A percentile compares a stretch with the other conserved stretches of the same genome.
Evolutionary conservation across 2,888 invertebrate genomes (phyloP).

Genomic region (Panzeria rudis): DNA sequence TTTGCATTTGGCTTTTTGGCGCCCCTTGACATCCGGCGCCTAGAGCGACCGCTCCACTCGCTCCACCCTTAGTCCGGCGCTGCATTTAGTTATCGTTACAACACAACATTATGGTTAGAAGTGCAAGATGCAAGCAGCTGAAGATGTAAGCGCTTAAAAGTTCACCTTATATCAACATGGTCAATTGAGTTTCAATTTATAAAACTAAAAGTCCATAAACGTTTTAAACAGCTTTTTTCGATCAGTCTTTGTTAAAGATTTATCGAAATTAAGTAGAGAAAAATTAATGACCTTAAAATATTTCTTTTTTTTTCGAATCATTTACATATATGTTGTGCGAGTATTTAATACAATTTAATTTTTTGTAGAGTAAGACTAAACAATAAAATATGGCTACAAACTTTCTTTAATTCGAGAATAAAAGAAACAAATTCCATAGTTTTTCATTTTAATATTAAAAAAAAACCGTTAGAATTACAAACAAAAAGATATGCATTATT

Average conservation of each 20-base stretch:
- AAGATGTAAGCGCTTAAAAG: neutral
- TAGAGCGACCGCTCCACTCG: too few species aligned
- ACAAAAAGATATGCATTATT: constrained; percentile 9
- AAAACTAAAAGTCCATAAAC: neutral
- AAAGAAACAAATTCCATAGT: constrained; percentile 30
- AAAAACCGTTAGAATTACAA: constrained; percentile 63
- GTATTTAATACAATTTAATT: neutral
- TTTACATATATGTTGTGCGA: neutral
- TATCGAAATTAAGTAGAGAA: neutral
- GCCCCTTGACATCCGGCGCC: too few species aligned
- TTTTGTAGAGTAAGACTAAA: neutral
- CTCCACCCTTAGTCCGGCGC: too few species aligned
- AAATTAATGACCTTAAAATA: neutral
- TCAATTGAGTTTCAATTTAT: neutral
- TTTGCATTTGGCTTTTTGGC: too few species aligned
- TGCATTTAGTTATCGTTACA: too few species aligned
- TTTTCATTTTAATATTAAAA: constrained; percentile 23
- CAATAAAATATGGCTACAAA: constrained; percentile 8
- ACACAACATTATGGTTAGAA: too few species aligned
- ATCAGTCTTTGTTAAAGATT: neutral
- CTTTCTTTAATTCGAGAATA: constrained; percentile 48
- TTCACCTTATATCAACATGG: neutral
- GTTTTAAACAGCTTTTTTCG: neutral
- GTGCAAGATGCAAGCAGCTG: neutral
- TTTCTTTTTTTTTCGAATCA: neutral